phyloP scores from a whole-genome alignment of 2,888 invertebrate genomes.

The Drosophila antonietae region DNA sequence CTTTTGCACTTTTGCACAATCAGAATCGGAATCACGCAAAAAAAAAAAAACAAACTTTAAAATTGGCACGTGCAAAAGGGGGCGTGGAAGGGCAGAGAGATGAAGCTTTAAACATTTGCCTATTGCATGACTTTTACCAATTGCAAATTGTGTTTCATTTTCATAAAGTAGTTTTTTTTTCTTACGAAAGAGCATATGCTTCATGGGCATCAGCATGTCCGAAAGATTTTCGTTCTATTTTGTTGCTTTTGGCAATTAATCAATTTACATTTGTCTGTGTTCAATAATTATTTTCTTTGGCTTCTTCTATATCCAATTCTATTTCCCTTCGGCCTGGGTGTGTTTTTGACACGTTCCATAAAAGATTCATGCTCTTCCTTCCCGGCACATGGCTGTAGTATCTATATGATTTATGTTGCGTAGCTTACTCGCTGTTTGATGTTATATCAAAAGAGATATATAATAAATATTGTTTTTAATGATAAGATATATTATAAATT shows the following conservation, averaged over 20 bases:
- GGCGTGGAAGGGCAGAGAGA: not conserved
- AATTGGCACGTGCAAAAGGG: constrained; percentile 31
- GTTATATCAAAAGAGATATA: constrained; percentile 60
- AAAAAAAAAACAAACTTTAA: constrained; percentile 20
- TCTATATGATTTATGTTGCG: constrained; percentile 63
- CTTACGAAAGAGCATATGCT: constrained; percentile 9
- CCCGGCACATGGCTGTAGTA: constrained; percentile 25
- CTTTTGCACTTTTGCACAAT: not conserved
- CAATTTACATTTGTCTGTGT: constrained; percentile 42
- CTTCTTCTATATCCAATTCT: not conserved
- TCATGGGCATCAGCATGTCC: constrained; percentile 12
- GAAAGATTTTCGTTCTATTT: not conserved
- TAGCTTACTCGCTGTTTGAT: constrained; percentile 61
- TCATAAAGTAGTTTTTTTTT: not conserved
- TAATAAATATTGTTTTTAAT: constrained; percentile 20
- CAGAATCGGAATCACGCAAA: constrained; percentile 44
- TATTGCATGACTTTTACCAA: constrained; percentile 45
- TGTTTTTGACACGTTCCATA: constrained; percentile 64
- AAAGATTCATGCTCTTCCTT: constrained; percentile 28
- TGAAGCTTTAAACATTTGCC: constrained; percentile 22
- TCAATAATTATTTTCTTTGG: constrained; percentile 4
- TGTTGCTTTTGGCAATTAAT: constrained; percentile 44
- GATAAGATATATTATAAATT: constrained; percentile 46
- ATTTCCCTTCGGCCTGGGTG: constrained; percentile 7
- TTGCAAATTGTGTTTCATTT: constrained; percentile 38